A percentile compares a stretch with the other conserved stretches of the same genome.
Evolutionary conservation across 2,113 vertebrate species (phyloP).

Genomic region (Rana temporaria): DNA sequence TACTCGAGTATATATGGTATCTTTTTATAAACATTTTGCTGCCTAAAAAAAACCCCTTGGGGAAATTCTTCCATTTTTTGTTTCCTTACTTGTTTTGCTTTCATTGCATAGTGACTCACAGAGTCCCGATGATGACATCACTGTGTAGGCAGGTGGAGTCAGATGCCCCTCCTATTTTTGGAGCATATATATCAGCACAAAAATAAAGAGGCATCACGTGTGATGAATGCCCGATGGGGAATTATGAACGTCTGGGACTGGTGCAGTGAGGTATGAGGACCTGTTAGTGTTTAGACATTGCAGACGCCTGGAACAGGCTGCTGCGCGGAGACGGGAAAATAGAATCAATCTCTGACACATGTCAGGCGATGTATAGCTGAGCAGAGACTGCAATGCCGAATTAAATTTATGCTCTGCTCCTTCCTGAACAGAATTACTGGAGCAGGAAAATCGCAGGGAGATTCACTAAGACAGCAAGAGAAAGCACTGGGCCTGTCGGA

Average conservation of each 20-base stretch:
- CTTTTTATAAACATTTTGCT: no score
- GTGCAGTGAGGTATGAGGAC: neutral
- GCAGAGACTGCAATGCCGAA: neutral
- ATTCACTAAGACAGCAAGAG: neutral
- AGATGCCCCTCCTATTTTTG: no score
- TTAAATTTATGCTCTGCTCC: neutral
- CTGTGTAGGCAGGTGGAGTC: no score
- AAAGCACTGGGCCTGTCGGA: neutral
- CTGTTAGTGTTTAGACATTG: neutral
- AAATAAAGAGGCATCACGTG: neutral
- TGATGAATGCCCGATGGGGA: no score
- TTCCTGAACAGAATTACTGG: slow-evolving; percentile 11
- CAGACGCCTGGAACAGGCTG: neutral
- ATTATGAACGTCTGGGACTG: neutral
- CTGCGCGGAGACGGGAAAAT: neutral
- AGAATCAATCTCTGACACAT: slow-evolving; percentile 4
- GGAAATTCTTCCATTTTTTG: no score
- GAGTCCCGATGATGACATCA: no score
- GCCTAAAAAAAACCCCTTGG: no score
- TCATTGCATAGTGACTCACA: no score
- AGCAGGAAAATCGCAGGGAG: neutral
- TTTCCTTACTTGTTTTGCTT: no score
- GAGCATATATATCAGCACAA: no score
- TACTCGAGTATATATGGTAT: no score
- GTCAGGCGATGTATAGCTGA: slow-evolving; percentile 1